These are phyloP conservation scores for Macropis europaea DNA, from an alignment of 2,888 invertebrate genomes.

Conservation along the genomic window DNA sequence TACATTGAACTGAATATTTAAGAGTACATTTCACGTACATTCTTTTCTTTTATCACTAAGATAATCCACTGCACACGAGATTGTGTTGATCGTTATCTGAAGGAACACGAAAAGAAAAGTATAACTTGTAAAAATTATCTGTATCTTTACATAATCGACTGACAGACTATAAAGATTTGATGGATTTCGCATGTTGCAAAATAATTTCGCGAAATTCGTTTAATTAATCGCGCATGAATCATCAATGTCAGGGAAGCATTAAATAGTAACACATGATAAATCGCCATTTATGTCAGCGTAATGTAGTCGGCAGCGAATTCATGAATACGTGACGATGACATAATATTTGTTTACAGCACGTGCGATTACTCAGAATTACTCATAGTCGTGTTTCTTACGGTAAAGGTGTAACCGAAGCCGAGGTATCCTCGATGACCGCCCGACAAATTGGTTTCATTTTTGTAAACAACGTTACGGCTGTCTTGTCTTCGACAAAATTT, in stretches of 20 bases:
- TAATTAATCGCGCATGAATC: neutral
- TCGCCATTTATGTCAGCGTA: conserved; percentile 28
- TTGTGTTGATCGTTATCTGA: neutral
- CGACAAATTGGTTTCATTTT: neutral
- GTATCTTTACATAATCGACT: neutral
- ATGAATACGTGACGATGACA: conserved; percentile 31
- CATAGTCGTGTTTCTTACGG: conserved; percentile 9
- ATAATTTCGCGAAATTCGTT: neutral
- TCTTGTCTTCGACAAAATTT: too few relatives aligned
- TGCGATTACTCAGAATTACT: conserved; percentile 31
- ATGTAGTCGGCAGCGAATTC: neutral
- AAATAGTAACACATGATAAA: neutral
- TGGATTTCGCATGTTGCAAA: neutral
- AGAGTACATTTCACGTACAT: neutral
- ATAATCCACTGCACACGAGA: neutral
- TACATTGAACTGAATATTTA: too few relatives aligned
- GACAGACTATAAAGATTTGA: neutral
- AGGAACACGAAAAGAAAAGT: neutral
- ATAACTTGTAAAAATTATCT: neutral
- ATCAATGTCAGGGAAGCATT: neutral
- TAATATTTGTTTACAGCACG: conserved; percentile 45
- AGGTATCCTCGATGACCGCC: conserved; percentile 25
- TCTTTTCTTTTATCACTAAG: neutral
- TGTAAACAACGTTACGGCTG: neutral
- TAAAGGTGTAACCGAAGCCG: conserved; percentile 9